Base-by-base conservation (phyloP, 2,888 invertebrate genomes). In the Aporophyla lueneburgensis region DNA sequence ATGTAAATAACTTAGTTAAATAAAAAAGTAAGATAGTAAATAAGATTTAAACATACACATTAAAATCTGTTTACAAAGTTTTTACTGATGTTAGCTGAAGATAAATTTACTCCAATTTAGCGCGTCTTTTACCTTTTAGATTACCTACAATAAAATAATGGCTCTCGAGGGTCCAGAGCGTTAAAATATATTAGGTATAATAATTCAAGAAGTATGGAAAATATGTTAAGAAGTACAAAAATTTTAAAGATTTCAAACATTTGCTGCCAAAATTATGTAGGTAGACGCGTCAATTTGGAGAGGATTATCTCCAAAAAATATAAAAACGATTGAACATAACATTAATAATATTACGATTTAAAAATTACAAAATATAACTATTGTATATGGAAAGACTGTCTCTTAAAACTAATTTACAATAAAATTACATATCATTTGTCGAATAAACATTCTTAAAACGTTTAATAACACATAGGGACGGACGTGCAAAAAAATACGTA, bases 311-410 rank as follows among this genome's bases (percentile, higher is more conserved):
- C 27, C n/a, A 7, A n/a, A 65, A 63, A 71, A 68, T 71, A 56
- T 74, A 62, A 77, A 72, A 70, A 59, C 74, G 6, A 76, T 66
- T 33, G 14, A 86, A 68, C 53, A 56, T 76, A 76, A 69, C 74
- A 72, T 73, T 51, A 74, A 81, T 59, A 81, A 78, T 66, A 78
- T 78, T 74, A 81, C 6, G 51, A 68, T 74, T 71, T 24, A 69
- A 81, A 76, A 80, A 84, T 77, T 80, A 86, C 27, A 71, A 71
- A 80, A 75, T 71, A 77, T 76, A 87, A 86, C 79, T 84, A 79
- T 68, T 74, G 77, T 86, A 84, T 87, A 88, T 83, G 83, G 86
- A 88, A 88, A 88, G 86, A 87, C 87, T 87, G 78, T 88, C 43
- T 84, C 83, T 80, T 88, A 87, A 51, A 77, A 62, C 66, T 86